Percentiles rank a stretch among this genome's conserved stretches.
phyloP scores from a whole-genome alignment of 2,113 vertebrate species.

The Pelecanus crispus region DNA sequence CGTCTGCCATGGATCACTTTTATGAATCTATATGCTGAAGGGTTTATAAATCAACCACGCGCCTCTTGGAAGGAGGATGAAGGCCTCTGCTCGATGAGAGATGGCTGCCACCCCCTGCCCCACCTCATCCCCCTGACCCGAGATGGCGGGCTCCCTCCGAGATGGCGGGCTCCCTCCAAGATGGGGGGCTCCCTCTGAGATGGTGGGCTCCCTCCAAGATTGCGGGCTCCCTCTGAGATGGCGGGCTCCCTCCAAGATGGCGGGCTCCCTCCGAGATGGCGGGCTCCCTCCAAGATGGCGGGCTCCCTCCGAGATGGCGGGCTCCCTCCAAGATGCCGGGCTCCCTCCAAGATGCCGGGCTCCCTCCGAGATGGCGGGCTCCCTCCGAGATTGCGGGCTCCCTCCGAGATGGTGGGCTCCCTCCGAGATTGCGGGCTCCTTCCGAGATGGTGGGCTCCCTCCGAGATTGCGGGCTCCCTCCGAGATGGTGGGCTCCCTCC shows the following conservation, averaged over 20 bases:
- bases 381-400: neutral
- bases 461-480: neutral
- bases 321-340: neutral
- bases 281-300: neutral
- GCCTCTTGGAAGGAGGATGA: neutral
- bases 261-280: rapidly evolving
- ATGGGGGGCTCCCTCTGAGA: neutral
- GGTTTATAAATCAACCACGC: neutral
- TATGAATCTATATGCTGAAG: neutral
- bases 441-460: too few relatives aligned
- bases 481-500: neutral
- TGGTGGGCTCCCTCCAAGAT: neutral
- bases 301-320: neutral
- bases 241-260: neutral
- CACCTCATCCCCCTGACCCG: too few relatives aligned
- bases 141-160: neutral
- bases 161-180: neutral
- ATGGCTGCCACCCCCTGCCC: neutral
- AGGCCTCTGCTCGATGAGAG: neutral
- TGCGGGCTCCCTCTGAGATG: too few relatives aligned
- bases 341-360: too few relatives aligned
- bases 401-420: neutral
- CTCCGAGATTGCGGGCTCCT: neutral
- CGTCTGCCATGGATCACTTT: neutral
- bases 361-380: neutral